Evolutionary conservation across 2,888 invertebrate genomes (phyloP).

Genomic region (Celastrina argiolus): DNA sequence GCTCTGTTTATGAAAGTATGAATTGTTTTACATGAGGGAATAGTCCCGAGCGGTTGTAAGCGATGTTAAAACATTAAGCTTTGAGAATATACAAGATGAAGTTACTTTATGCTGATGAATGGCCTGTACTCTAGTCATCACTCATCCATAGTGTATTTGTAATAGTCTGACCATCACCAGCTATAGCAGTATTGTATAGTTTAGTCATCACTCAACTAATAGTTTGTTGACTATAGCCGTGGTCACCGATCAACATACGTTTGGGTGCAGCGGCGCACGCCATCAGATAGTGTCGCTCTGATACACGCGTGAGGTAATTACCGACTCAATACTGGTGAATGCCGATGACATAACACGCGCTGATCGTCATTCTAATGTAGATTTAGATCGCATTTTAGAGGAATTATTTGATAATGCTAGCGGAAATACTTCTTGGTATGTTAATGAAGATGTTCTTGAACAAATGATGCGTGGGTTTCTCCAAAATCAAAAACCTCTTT

Average conservation of each 20-base stretch:
- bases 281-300: constrained; percentile 31
- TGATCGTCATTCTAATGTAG: neutral
- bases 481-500: neutral
- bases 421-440: neutral
- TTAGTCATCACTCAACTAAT: neutral
- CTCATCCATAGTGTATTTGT: too few relatives aligned
- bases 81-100: too few relatives aligned
- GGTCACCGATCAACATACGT: neutral
- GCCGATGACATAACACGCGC: neutral
- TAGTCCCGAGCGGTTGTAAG: too few relatives aligned
- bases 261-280: constrained; percentile 4
- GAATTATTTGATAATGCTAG: neutral
- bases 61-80: too few relatives aligned
- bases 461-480: neutral
- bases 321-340: too few relatives aligned
- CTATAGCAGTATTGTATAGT: too few relatives aligned
- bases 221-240: neutral
- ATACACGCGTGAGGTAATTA: constrained; percentile 10
- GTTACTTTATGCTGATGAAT: too few relatives aligned
- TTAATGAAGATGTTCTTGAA: neutral
- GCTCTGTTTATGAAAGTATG: too few relatives aligned
- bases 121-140: too few relatives aligned
- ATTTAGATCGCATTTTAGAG: neutral
- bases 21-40: too few relatives aligned
- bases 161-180: too few relatives aligned